Evolutionary conservation across 2,113 vertebrate genomes (phyloP).

Genomic region (Odobenus rosmarus): DNA sequence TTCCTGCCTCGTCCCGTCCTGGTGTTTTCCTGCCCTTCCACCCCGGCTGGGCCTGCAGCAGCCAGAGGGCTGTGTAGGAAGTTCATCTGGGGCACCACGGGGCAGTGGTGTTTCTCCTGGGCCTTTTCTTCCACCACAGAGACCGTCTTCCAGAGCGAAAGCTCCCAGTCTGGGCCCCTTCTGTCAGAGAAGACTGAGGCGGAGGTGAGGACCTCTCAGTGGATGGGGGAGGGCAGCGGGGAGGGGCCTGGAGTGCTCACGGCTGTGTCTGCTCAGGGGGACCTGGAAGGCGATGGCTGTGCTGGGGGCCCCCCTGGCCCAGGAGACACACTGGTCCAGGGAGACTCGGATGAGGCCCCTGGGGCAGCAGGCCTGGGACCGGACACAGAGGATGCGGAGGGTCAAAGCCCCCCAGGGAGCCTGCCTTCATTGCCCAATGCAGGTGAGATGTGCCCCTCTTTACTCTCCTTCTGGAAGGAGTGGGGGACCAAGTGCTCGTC

Average conservation of each 20-base stretch:
- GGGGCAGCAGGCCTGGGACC: background rate
- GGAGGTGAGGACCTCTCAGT: constrained; percentile 46
- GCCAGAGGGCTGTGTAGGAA: background rate
- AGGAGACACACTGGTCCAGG: constrained; percentile 63
- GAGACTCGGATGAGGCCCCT: constrained; percentile 13
- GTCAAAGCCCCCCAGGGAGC: background rate
- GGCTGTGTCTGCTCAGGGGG: background rate
- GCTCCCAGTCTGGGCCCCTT: background rate
- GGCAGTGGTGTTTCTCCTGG: background rate
- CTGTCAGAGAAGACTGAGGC: background rate
- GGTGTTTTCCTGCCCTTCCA: background rate
- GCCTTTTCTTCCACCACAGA: constrained; percentile 5
- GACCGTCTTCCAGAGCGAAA: background rate
- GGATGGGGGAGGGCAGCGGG: fast-evolving
- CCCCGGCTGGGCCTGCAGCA: background rate
- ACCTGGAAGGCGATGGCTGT: background rate
- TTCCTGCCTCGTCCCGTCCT: background rate
- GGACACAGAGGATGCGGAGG: constrained; percentile 14
- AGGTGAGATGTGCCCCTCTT: constrained; percentile 20
- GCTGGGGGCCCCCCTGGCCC: background rate
- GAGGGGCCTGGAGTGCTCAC: background rate
- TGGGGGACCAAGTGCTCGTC: background rate
- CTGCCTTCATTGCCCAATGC: background rate
- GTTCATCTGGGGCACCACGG: background rate
- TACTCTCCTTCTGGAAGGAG: background rate